Evolutionary conservation across 1,140 invertebrate species (phyloP).

Genomic region (Drosophila chauvacae): DNA sequence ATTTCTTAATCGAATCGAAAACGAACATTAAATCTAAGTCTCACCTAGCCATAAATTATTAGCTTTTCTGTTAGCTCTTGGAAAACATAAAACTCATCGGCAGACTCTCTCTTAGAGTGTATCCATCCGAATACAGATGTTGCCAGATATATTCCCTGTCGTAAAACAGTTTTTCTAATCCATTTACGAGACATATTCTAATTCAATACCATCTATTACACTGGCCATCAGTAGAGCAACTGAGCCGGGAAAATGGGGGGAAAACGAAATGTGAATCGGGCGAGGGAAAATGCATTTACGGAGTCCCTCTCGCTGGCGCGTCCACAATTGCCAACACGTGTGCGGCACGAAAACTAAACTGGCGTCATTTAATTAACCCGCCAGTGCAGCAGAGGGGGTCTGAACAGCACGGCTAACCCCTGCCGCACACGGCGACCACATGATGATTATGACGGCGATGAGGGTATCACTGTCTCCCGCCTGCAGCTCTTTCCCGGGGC

Average conservation of each 20-base stretch:
- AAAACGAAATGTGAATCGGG: neutral
- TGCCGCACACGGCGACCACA: slow-evolving; percentile 45
- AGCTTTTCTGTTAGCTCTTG: slow-evolving; percentile 5
- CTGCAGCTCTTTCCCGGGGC: slow-evolving; percentile 27
- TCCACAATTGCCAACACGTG: slow-evolving; percentile 74
- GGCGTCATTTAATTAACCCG: slow-evolving; percentile 82
- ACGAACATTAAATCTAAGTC: neutral
- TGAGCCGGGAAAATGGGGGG: slow-evolving; percentile 25
- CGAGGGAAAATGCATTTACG: slow-evolving; percentile 24
- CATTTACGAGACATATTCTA: slow-evolving; percentile 67
- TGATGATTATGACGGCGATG: slow-evolving; percentile 59
- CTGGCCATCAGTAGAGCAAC: slow-evolving; percentile 30
- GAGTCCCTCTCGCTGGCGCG: slow-evolving; percentile 1
- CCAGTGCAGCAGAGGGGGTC: slow-evolving; percentile 44
- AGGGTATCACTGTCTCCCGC: slow-evolving; percentile 44
- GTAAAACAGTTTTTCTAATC: slow-evolving; percentile 49
- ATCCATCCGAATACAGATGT: slow-evolving; percentile 32
- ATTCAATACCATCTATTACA: slow-evolving; percentile 51
- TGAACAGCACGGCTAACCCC: slow-evolving; percentile 10
- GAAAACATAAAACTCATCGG: slow-evolving; percentile 19
- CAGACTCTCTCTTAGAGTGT: slow-evolving; percentile 4
- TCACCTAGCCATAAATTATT: neutral
- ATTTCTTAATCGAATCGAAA: neutral
- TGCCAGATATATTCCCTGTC: slow-evolving; percentile 19
- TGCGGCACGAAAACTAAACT: slow-evolving; percentile 62